phyloP scores from a whole-genome alignment of 1,140 invertebrate species.

The Cyclargus thomasi region DNA sequence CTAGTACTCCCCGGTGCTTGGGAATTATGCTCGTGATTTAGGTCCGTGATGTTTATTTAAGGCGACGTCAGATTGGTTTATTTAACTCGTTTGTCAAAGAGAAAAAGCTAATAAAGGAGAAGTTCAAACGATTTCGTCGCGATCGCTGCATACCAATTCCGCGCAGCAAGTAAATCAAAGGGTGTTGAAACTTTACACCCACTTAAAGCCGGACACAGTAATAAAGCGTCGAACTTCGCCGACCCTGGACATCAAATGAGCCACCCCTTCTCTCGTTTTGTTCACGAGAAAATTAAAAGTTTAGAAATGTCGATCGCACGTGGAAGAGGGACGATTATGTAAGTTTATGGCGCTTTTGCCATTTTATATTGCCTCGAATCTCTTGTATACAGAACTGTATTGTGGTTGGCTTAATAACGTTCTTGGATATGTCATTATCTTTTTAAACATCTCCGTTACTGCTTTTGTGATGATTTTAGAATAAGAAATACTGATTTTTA shows the following conservation, averaged over 20 bases:
- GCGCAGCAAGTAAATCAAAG: slow-evolving; percentile 71
- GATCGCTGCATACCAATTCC: slow-evolving; percentile 53
- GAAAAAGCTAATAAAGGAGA: slow-evolving; percentile 37
- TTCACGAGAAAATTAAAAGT: slow-evolving; percentile 66
- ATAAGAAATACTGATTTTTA: too few species aligned
- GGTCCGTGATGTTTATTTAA: neutral
- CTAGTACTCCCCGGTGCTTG: slow-evolving; percentile 36
- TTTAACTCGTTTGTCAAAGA: slow-evolving; percentile 1
- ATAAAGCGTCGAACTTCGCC: slow-evolving; percentile 72
- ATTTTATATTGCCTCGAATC: slow-evolving; percentile 3
- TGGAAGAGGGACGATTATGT: slow-evolving; percentile 16
- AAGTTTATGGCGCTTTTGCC: neutral
- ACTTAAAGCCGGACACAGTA: slow-evolving; percentile 74
- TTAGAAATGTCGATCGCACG: slow-evolving; percentile 36
- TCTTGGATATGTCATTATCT: too few species aligned
- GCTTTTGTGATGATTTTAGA: too few species aligned
- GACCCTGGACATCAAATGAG: slow-evolving; percentile 70
- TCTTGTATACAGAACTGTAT: neutral
- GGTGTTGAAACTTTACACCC: slow-evolving; percentile 75
- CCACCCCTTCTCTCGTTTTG: slow-evolving; percentile 65
- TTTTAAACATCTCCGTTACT: too few species aligned
- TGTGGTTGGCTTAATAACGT: too few species aligned
- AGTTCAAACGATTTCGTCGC: slow-evolving; percentile 45
- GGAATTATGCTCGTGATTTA: neutral
- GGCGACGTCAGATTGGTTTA: neutral